Evolutionary conservation across 2,113 vertebrate genomes (phyloP), one percentile per base, ranked within the genome.

Genomic region (Boulengeromyrus knoepffleri): DNA sequence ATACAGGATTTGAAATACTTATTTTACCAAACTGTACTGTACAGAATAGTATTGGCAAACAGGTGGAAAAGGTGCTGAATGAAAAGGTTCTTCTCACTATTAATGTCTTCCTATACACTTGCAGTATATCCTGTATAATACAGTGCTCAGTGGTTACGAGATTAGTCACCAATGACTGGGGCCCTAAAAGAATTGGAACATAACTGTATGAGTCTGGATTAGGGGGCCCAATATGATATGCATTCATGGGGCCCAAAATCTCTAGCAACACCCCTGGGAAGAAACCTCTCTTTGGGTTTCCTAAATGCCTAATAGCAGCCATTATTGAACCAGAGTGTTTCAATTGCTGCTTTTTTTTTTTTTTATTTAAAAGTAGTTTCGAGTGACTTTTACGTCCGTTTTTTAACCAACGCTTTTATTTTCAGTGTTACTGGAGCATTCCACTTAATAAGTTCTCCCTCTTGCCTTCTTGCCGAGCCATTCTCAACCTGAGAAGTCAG

Each of bases 401-500:
- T 90, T 47, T 85, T 24, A 47, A 85, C 42, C 19, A 9, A 47
- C 4, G 9, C 17, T 85, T 24, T 47, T 85, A n/a, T 85, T 39
- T 24, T 85, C 45, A 24, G 83, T 85, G 19, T 47, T 85, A 85
- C 24, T 3, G 24, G 21, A 47, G 10, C 53, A 62, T 27, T 62
- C 19, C 52, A 88, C 24, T 88, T 88, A 62, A 39, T 88, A 62
- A 39, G 36, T 88, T 88, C 39, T 88, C 8, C 19, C 36, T 56
- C 52, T 36, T 90, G 89, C 8, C 19, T 21, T 56, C 52, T 36
- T 90, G 89, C 87, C 92, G 90, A 90, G 47, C 47, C 83, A 36
- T 90, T 94, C 93, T 89, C 85, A 89, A 87, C 89, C 92, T 87
- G 89, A 90, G 93, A 94, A 91, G 94, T 88, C 93, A 90, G 91